phyloP scores from a whole-genome alignment of 2,113 vertebrate genomes.

The Rhea americana region DNA sequence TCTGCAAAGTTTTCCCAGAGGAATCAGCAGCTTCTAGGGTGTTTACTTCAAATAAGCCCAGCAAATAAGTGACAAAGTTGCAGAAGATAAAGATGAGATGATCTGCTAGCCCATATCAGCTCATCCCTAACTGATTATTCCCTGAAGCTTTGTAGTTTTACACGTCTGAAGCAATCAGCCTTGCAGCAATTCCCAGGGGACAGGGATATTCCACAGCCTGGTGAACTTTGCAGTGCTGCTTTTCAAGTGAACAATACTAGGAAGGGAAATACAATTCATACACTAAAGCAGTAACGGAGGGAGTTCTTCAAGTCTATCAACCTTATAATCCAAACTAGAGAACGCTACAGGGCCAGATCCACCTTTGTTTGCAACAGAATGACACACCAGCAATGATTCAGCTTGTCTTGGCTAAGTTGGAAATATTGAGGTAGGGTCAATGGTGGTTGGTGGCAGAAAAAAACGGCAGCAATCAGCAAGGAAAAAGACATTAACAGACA shows the following conservation, averaged over 20 bases:
- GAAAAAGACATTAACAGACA: accelerated
- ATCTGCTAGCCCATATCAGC: neutral
- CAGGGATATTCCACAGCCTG: accelerated
- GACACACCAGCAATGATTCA: accelerated
- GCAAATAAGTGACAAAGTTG: neutral
- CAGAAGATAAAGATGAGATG: neutral
- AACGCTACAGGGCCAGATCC: neutral
- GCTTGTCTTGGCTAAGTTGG: neutral
- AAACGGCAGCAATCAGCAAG: neutral
- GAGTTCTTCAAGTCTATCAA: accelerated
- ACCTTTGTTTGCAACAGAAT: neutral
- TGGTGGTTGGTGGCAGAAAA: neutral
- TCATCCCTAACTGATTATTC: no score
- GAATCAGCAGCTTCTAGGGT: neutral
- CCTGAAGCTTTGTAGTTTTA: neutral
- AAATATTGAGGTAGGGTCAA: neutral
- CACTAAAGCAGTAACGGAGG: accelerated
- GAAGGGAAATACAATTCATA: neutral
- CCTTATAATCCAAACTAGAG: neutral
- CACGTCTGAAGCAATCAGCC: accelerated
- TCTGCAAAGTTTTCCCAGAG: neutral
- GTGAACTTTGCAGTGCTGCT: accelerated
- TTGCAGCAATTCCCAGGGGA: neutral
- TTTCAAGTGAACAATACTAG: accelerated
- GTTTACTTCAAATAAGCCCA: neutral